Base-by-base conservation (phyloP, 2,113 vertebrate species). In the Plecturocebus donacophilus region DNA sequence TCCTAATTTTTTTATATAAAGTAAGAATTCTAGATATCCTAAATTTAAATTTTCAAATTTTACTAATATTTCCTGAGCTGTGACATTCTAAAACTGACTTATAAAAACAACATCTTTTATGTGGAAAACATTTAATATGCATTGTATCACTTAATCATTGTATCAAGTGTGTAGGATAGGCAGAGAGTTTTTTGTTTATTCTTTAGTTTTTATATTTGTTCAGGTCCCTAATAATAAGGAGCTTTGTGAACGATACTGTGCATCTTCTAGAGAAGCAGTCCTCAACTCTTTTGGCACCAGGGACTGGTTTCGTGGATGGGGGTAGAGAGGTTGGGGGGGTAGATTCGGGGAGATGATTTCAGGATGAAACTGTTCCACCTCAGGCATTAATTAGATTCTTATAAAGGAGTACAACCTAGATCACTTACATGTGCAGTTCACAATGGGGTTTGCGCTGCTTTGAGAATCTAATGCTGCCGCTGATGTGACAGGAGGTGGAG, bases 171-270 rank as follows among this genome's bases (percentile, higher is more conserved):
- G 10, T 82, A 95, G 42, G 27, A 27, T 47, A 54, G 12, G 49
- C 93, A 64, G 35, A 13, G 83, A 68, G 11, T 19, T 81, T 93
- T 3, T 93, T 76, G 47, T 84, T 17, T 96, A 68, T 92, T 32
- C 71, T 94, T 35, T 95, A 79, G 91, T 49, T 68, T 96, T 81
- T 68, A 93, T 97, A 40, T 98, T 98, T 64, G 97, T 98, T 93
- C 91, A 98, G 98, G 54, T 98, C 66, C 80, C 61, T 92, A 90
- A 95, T 95, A 52, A 71, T 95, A 93, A 97, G 97, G 90, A 98
- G 64, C 70, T 97, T 86, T 94, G 83, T 84, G 3, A 80, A 95
- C 95, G 94, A 91, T 88, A 91, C 73, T 97, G 94, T 97, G 45
- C 76, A 89, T 11, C 54, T 96, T 85, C 94, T 73, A 96, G 87